Evolutionary conservation across 2,888 invertebrate genomes (phyloP), one percentile per base, ranked within the genome.

Genomic region (Diaperis boleti): DNA sequence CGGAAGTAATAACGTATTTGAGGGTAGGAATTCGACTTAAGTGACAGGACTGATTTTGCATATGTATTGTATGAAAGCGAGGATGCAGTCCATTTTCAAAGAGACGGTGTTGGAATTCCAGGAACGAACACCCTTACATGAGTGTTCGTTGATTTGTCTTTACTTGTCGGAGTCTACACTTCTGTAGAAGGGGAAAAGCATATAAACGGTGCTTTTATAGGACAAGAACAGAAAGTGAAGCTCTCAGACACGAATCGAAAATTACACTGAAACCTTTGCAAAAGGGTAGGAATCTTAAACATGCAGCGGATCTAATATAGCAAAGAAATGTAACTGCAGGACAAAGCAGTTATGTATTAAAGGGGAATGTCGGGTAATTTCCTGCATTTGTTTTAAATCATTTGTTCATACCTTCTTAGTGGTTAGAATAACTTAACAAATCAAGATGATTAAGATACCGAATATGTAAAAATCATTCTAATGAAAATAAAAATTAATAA

Each of bases 1-100:
- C 15, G 18, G 5, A 35, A 49, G 18, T 15, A 17, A 13, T 31
- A n/a, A 47, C 15, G 15, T 15, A 14, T 15, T 35, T 33, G 17
- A 33, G 35, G 11, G 42, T 10, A 8, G 31, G 13, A 22, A 10
- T 17, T 10, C 41, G 15, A 20, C 15, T 6, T 31, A 29, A 31
- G 31, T 14, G 47, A 47, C 31, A 14, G 14, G 7, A 6, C 49
- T 35, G 49, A 31, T 49, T 49, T 49, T 20, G 33, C 33, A 33
- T n/a, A n/a, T 11, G 13, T 5, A 33, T 17, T 29, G n/a, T 3
- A 8, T 29, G 33, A 49, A 49, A 31, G 49, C 11, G 31, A 33
- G 17, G 10, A 10, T 26, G 22, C 13, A 26, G 7, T 45, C 22
- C 45, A 45, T 10, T 17, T 22, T 45, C 8, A n/a, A 13, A 14